Percentiles rank a stretch among this genome's conserved stretches.
Conservation (phyloP, 92 coral and sea anemone species). For the Porites rus region DNA sequence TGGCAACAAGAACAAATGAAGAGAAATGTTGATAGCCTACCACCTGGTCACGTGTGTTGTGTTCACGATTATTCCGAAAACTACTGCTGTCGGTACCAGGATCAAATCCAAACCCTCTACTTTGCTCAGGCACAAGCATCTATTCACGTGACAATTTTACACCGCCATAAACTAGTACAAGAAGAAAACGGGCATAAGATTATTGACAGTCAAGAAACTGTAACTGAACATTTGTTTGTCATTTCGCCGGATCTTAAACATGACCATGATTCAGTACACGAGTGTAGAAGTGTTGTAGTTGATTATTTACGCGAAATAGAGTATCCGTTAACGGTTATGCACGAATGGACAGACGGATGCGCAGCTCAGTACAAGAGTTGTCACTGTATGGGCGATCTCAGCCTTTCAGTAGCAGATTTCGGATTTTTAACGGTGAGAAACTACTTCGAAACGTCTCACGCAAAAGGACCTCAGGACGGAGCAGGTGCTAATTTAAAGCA, state of each 20-base stretch:
- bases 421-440: slow-evolving; percentile 18
- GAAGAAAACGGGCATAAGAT: slow-evolving; percentile 39
- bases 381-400: slow-evolving; percentile 60
- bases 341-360: slow-evolving; percentile 49
- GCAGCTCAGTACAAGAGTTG: slow-evolving; percentile 61
- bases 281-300: slow-evolving; percentile 20
- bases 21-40: slow-evolving; percentile 33
- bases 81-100: slow-evolving; percentile 38
- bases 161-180: slow-evolving; percentile 34
- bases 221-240: slow-evolving; percentile 46
- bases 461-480: no score
- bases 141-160: slow-evolving; percentile 33
- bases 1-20: slow-evolving; percentile 64
- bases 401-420: slow-evolving; percentile 45
- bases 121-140: slow-evolving; percentile 44
- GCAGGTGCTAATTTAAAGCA: no score
- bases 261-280: slow-evolving; percentile 51
- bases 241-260: slow-evolving; percentile 42
- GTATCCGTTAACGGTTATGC: slow-evolving; percentile 22
- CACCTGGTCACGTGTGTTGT: slow-evolving; percentile 43
- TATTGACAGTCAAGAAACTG: slow-evolving; percentile 2
- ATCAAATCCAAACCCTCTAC: slow-evolving; percentile 34
- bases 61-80: slow-evolving; percentile 54
- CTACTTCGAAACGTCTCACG: background rate
- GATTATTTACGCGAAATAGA: slow-evolving; percentile 36